Evolutionary conservation across 2,888 invertebrate genomes (phyloP), one percentile per base, ranked within the genome.

Genomic region (Heteromurus nitidus): DNA sequence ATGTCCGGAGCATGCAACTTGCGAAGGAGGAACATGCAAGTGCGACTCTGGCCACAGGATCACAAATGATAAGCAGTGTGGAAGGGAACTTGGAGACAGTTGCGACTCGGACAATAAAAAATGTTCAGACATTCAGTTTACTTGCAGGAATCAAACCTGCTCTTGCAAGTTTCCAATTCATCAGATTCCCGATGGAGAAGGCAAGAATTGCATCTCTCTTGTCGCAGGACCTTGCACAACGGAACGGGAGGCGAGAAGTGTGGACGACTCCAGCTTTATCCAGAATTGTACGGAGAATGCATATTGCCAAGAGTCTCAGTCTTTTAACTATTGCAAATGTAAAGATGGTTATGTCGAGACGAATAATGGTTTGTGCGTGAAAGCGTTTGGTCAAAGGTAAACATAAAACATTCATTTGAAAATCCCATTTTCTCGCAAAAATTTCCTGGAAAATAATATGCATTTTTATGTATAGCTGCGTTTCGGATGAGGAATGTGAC

Each of bases 71-170:
- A 82, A 79, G 31, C 73, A 80, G 2, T 86, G 85, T 55, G 83
- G 80, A 0, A 70, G 58, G 22, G 81, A 82, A 28, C 80, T 81
- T 22, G 84, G 84, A 3, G 83, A 84, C 30, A 20, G 13, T 1
- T 85, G 82, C 60, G 79, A 77, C 65, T 42, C 73, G 1, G 20
- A 53, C n/a, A 69, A 82, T 50, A 68, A 70, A 2, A 83, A 76
- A 36, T 85, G 85, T 28, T 83, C 83, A 1, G 85, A 85, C 20
- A 76, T 85, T 16, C 79, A 83, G 70, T 83, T 83, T 31, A 80
- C 72, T 30, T 85, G 85, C 44, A 26, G 85, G 20, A 80, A 76
- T 60, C 75, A 75, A 31, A 50, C 31, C 13, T 85, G 85, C 50
- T 24, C 53, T 5, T 85, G 85, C 67, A 85, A 85, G 31, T 85